A percentile compares a stretch with the other conserved stretches of the same genome.
These are phyloP conservation scores for Falco punctatus DNA, from an alignment of 2,113 vertebrate genomes.

Conservation along the genomic window DNA sequence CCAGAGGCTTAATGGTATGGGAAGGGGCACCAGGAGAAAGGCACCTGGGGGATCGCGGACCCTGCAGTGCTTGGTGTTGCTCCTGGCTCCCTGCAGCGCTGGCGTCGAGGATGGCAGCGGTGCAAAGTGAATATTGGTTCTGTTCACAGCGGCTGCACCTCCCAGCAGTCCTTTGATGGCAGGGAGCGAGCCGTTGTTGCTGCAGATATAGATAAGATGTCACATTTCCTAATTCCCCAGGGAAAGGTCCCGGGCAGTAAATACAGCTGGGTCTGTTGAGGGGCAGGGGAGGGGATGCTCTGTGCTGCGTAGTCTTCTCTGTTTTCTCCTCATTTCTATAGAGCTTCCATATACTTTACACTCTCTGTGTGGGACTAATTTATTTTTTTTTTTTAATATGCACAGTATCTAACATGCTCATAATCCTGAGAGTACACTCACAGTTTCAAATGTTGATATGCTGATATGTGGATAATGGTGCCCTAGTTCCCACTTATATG, in stretches of 20 bases:
- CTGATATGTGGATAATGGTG: neutral
- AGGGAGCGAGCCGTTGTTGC: neutral
- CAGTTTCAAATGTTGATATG: neutral
- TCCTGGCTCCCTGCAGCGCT: neutral
- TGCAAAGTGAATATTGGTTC: neutral
- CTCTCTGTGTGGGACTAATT: neutral
- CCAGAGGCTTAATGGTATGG: neutral
- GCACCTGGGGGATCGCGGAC: neutral
- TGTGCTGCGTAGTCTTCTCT: neutral
- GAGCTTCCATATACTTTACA: neutral
- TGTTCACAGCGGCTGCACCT: neutral
- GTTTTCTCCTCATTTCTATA: neutral
- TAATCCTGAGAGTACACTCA: neutral
- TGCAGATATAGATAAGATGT: neutral
- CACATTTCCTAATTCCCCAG: neutral
- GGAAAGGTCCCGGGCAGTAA: neutral
- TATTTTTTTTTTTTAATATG: neutral
- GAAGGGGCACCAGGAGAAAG: neutral
- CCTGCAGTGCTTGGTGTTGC: rapidly evolving
- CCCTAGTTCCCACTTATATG: neutral
- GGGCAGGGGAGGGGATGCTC: neutral
- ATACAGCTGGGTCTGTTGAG: neutral
- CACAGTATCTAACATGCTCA: neutral
- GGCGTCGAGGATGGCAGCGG: neutral
- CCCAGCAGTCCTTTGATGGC: neutral